These are phyloP conservation scores for Excalfactoria chinensis DNA, from an alignment of 2,113 vertebrate genomes.

Conservation along the genomic window DNA sequence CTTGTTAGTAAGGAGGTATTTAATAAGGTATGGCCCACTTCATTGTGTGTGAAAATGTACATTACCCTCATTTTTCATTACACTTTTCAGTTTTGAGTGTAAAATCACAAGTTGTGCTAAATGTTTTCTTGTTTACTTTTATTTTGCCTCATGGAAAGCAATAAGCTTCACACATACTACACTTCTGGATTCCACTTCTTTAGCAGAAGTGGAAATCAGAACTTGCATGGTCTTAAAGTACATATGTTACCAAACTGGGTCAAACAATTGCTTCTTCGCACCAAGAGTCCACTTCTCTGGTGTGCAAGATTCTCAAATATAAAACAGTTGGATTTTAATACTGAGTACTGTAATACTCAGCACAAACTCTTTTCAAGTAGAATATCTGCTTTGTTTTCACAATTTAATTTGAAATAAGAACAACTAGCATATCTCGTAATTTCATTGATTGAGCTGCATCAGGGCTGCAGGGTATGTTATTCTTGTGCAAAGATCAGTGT, in stretches of 20 bases:
- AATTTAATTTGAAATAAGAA: neutral
- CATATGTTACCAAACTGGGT: neutral
- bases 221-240: neutral
- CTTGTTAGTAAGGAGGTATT: constrained; percentile 91
- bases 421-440: neutral
- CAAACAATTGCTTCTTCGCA: neutral
- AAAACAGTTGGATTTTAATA: neutral
- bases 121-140: neutral
- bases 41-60: neutral
- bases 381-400: neutral
- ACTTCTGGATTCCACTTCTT: neutral
- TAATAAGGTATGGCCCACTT: constrained; percentile 85
- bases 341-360: neutral
- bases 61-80: neutral
- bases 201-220: neutral
- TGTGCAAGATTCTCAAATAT: neutral
- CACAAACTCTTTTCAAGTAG: neutral
- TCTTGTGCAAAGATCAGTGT: neutral
- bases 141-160: neutral
- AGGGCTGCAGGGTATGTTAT: neutral
- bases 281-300: neutral
- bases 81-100: neutral
- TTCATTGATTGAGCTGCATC: neutral
- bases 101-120: neutral
- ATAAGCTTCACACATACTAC: neutral